These are phyloP conservation scores for Tragelaphus strepsiceros DNA, from an alignment of 2,113 vertebrate genomes.

Conservation along the genomic window DNA sequence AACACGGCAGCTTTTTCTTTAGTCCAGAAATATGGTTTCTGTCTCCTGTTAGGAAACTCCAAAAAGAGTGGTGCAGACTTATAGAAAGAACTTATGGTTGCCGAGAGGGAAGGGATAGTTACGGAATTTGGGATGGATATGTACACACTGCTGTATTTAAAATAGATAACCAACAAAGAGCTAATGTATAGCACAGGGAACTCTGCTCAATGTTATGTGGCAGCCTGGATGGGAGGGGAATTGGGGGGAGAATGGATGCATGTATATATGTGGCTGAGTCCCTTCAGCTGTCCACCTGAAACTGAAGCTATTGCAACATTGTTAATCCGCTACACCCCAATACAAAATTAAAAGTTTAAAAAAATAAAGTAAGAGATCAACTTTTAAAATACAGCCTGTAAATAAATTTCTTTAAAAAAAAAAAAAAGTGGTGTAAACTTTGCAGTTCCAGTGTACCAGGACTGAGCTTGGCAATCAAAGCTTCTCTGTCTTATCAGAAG, in stretches of 20 bases:
- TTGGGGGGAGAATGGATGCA: neutral
- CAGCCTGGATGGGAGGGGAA: neutral
- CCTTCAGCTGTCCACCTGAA: neutral
- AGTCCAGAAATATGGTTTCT: neutral
- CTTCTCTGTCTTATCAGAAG: neutral
- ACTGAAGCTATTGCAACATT: neutral
- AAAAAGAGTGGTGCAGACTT: neutral
- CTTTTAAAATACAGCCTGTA: neutral
- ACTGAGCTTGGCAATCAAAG: neutral
- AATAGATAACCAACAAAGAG: neutral
- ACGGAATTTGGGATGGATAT: neutral
- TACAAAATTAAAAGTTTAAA: neutral
- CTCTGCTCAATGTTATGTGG: neutral
- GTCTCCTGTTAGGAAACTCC: neutral
- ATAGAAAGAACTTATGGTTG: neutral
- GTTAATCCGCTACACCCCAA: neutral
- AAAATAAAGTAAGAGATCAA: neutral
- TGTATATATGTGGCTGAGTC: neutral
- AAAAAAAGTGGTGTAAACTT: neutral
- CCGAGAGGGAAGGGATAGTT: neutral
- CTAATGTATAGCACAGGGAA: neutral
- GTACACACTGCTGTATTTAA: neutral
- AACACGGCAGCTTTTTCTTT: neutral
- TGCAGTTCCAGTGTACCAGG: neutral
- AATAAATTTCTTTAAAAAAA: neutral